Conservation (phyloP, 2,113 vertebrate species). For the Clarias magur region DNA sequence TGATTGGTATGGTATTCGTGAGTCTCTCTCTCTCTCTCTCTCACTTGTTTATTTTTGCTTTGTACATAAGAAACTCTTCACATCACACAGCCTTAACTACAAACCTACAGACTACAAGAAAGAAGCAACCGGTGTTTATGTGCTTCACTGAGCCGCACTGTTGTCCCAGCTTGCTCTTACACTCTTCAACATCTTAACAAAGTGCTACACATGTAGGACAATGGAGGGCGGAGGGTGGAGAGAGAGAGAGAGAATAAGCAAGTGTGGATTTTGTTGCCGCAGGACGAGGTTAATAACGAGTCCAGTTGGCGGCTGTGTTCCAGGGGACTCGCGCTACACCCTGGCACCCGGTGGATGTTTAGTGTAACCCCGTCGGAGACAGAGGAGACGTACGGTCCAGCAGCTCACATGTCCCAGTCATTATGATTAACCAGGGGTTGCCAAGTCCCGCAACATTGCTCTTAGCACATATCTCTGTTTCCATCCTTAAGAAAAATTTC, state of each 20-base stretch:
- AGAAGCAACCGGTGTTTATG: neutral
- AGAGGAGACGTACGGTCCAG: neutral
- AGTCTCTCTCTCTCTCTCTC: slow-evolving; percentile 28
- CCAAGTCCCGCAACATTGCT: neutral
- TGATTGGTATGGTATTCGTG: slow-evolving; percentile 54
- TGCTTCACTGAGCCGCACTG: neutral
- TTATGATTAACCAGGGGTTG: neutral
- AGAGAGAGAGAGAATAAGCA: neutral
- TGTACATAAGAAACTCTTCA: neutral
- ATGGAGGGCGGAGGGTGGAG: neutral
- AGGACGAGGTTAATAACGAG: neutral
- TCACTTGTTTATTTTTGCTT: slow-evolving; percentile 1
- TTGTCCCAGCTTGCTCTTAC: neutral
- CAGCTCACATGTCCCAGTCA: neutral
- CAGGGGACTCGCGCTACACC: neutral
- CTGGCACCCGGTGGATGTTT: neutral
- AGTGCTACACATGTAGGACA: neutral
- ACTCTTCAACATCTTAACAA: neutral
- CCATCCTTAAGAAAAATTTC: neutral
- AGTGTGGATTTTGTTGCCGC: neutral
- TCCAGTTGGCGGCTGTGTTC: too few species aligned
- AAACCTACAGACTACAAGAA: neutral
- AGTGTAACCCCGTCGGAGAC: too few species aligned
- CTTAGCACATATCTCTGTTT: neutral
- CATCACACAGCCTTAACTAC: neutral